A percentile compares a stretch with the other conserved stretches of the same genome.
phyloP scores from a whole-genome alignment of 2,888 invertebrate species.

The Bombylius major region DNA sequence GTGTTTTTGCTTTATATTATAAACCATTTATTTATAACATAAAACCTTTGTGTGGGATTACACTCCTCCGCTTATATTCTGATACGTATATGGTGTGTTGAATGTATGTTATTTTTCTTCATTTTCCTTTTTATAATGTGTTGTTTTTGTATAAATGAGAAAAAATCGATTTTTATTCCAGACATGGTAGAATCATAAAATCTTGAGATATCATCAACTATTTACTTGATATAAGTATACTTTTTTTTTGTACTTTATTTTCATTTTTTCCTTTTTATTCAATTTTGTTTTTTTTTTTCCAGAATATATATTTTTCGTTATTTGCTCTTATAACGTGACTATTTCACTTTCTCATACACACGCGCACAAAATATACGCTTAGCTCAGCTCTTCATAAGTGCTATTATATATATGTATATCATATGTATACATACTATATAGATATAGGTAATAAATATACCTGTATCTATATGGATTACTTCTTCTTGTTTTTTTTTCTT shows the following conservation, averaged over 20 bases:
- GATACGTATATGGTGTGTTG: no score
- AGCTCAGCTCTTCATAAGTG: background rate
- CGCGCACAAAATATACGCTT: background rate
- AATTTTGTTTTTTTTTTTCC: background rate
- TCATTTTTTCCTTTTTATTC: background rate
- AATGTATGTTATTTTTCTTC: no score
- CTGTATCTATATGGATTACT: no score
- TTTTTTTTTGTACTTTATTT: background rate
- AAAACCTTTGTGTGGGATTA: no score
- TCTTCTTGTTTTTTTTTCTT: background rate
- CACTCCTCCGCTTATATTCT: no score
- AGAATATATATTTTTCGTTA: no score
- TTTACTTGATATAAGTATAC: constrained; percentile 5
- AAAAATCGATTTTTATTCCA: constrained; percentile 12
- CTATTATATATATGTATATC: background rate
- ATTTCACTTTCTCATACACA: constrained; percentile 5
- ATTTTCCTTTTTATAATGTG: no score
- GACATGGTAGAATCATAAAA: constrained; percentile 11
- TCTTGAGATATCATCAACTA: constrained; percentile 14
- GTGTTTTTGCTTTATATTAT: no score
- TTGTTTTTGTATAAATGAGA: background rate
- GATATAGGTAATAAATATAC: background rate
- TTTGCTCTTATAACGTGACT: background rate
- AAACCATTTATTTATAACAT: no score
- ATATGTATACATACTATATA: background rate